These are phyloP conservation scores for Limosa lapponica DNA, from an alignment of 2,797 vertebrate species.

Conservation along the genomic window DNA sequence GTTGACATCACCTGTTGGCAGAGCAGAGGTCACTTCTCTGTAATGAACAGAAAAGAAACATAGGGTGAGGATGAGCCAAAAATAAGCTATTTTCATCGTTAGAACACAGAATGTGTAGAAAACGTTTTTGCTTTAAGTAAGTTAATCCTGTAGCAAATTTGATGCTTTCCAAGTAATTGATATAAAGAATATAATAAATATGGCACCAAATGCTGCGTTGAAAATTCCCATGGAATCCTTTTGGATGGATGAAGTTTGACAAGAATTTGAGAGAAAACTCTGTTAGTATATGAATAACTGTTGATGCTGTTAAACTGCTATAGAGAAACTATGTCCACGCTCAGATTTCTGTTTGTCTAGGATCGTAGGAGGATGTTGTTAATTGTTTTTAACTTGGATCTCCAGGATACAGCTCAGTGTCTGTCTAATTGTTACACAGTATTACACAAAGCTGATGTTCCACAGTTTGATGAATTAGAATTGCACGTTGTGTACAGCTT, in stretches of 20 bases:
- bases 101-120: neutral
- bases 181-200: neutral
- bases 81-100: neutral
- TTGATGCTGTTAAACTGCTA: neutral
- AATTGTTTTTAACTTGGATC: neutral
- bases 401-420: neutral
- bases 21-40: slow-evolving; percentile 12
- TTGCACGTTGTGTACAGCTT: neutral
- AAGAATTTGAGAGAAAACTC: neutral
- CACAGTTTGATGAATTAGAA: fast-evolving
- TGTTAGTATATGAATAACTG: neutral
- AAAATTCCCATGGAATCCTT: neutral
- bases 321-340: neutral
- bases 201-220: neutral
- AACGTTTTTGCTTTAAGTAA: neutral
- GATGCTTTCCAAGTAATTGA: neutral
- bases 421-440: neutral
- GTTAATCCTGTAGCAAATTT: neutral
- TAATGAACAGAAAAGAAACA: neutral
- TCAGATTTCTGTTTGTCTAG: neutral
- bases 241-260: neutral
- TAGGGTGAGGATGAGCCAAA: neutral
- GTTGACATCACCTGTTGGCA: neutral
- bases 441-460: neutral
- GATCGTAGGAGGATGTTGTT: neutral